A percentile compares a stretch with the other conserved stretches of the same genome.
phyloP scores from a whole-genome alignment of 2,797 vertebrate species.

The Micromesistius poutassou region DNA sequence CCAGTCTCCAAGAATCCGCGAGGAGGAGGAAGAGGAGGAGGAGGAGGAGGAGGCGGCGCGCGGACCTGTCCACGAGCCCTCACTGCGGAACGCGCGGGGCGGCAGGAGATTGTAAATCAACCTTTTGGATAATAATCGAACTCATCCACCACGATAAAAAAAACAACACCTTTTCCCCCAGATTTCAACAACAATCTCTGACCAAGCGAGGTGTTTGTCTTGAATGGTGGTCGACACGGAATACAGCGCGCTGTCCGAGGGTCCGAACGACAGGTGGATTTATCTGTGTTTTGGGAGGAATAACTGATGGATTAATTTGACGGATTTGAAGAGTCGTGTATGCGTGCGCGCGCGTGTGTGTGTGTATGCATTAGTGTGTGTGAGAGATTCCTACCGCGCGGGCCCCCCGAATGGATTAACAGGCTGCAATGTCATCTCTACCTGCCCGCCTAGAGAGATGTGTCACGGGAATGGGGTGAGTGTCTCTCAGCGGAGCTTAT shows the following conservation, averaged over 20 bases:
- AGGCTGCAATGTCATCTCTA: conserved; percentile 86
- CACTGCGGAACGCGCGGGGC: conserved; percentile 72
- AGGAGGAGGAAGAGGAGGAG: conserved; percentile 62
- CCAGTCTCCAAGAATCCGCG: conserved; percentile 67
- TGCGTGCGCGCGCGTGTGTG: not conserved
- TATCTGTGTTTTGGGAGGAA: conserved; percentile 45
- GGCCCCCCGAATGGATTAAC: conserved; percentile 75
- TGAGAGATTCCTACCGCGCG: conserved; percentile 57
- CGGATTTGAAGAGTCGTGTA: conserved; percentile 19
- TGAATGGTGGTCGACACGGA: conserved; percentile 50
- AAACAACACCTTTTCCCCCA: conserved; percentile 4
- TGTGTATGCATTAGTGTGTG: conserved; percentile 34
- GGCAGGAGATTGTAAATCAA: conserved; percentile 60
- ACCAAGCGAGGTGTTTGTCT: not conserved
- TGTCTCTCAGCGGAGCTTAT: conserved; percentile 36
- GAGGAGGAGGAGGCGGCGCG: conserved; percentile 64
- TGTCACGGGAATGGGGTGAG: conserved; percentile 91
- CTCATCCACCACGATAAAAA: conserved; percentile 27
- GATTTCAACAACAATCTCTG: conserved; percentile 3
- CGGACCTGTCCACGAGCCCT: conserved; percentile 74
- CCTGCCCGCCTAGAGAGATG: conserved; percentile 83
- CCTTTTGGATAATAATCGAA: conserved; percentile 45
- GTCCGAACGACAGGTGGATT: conserved; percentile 69
- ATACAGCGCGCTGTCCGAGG: conserved; percentile 39
- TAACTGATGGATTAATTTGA: conserved; percentile 68